phyloP scores from a whole-genome alignment of 2,113 vertebrate genomes.

The Pelobates fuscus region DNA sequence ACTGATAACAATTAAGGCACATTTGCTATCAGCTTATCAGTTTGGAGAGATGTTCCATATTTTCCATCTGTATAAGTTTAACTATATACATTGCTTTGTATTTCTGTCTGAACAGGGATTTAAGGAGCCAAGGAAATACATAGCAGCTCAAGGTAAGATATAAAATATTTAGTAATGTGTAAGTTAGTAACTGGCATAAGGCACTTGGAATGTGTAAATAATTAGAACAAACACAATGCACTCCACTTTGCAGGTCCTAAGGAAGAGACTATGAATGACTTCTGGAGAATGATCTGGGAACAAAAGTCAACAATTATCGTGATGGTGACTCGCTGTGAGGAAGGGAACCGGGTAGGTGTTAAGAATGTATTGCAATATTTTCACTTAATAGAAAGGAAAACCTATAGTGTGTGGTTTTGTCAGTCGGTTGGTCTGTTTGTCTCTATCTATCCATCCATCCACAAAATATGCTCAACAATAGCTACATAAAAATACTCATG shows the following conservation, averaged over 20 bases:
- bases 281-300: slow-evolving; percentile 99
- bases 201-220: neutral
- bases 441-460: too few relatives aligned
- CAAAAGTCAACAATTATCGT: slow-evolving; percentile 94
- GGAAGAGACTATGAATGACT: slow-evolving; percentile 88
- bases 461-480: too few relatives aligned
- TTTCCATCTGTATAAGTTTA: too few relatives aligned
- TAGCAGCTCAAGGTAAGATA: slow-evolving; percentile 92
- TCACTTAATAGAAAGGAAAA: too few relatives aligned
- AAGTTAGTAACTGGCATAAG: neutral
- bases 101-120: slow-evolving; percentile 77
- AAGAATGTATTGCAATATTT: neutral
- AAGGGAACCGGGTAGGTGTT: slow-evolving; percentile 84
- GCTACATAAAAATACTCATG: too few relatives aligned
- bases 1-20: too few relatives aligned
- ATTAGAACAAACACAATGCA: neutral
- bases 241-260: slow-evolving; percentile 79
- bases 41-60: too few relatives aligned
- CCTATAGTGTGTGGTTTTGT: too few relatives aligned
- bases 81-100: too few relatives aligned
- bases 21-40: too few relatives aligned
- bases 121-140: slow-evolving; percentile 94
- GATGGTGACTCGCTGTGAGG: slow-evolving; percentile 96
- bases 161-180: neutral
- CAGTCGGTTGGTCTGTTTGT: too few relatives aligned